phyloP scores from a whole-genome alignment of 1,140 invertebrate genomes.

The Eumaeus atala region DNA sequence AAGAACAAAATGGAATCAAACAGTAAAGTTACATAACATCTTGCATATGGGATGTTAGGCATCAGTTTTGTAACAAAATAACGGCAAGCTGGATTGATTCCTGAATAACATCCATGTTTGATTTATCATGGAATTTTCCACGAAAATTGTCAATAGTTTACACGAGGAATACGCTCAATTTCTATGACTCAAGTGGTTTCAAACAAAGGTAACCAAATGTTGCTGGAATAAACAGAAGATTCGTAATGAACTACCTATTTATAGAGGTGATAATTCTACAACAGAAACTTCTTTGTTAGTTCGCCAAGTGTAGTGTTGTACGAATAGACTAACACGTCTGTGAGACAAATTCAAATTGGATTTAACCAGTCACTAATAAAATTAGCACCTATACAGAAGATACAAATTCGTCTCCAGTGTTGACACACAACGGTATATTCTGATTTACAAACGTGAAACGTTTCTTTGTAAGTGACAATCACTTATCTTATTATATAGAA shows the following conservation, averaged over 20 bases:
- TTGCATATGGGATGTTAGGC: too few species aligned
- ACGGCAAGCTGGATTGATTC: background rate
- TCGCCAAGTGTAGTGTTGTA: slow-evolving; percentile 1
- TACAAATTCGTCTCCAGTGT: background rate
- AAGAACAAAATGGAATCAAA: too few species aligned
- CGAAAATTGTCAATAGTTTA: background rate
- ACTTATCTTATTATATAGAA: too few species aligned
- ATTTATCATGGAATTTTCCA: background rate
- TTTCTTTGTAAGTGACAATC: too few species aligned
- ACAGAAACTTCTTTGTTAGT: slow-evolving; percentile 25
- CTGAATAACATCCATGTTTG: background rate
- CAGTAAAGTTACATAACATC: too few species aligned
- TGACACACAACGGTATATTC: background rate
- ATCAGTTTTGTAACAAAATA: too few species aligned
- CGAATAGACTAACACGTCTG: slow-evolving; percentile 16
- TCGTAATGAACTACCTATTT: slow-evolving; percentile 48
- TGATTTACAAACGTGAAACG: too few species aligned
- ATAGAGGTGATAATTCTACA: slow-evolving; percentile 38
- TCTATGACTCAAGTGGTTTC: too few species aligned
- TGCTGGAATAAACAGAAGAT: slow-evolving; percentile 25
- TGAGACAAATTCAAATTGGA: slow-evolving; percentile 21
- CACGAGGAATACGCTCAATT: background rate
- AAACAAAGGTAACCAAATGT: too few species aligned
- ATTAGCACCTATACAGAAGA: slow-evolving; percentile 19
- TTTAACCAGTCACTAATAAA: slow-evolving; percentile 20